phyloP scores from a whole-genome alignment of 2,113 vertebrate species.

The Tauraco erythrolophus region DNA sequence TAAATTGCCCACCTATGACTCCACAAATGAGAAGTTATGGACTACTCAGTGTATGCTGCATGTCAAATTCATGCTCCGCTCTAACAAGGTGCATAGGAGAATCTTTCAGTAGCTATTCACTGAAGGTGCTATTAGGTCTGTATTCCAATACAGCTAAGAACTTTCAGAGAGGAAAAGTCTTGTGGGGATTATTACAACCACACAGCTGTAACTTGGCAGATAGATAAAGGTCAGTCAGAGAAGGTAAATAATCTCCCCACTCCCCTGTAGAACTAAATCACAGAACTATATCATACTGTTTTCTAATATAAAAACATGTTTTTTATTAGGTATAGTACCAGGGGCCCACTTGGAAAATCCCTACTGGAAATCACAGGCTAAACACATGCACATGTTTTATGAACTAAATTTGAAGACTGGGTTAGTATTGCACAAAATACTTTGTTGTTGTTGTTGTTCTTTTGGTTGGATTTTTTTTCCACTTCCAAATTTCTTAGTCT shows the following conservation, averaged over 20 bases:
- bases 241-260: constrained; percentile 18
- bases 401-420: neutral
- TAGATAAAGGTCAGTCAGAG: constrained; percentile 31
- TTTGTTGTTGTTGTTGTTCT: neutral
- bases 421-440: neutral
- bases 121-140: neutral
- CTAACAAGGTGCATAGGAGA: neutral
- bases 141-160: neutral
- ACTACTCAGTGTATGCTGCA: neutral
- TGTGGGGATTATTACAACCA: neutral
- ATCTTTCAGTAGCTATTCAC: neutral
- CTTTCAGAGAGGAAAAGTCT: neutral
- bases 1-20: neutral
- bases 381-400: neutral
- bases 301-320: neutral
- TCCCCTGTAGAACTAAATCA: neutral
- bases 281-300: neutral
- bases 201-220: constrained; percentile 6
- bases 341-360: neutral
- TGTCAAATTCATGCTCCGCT: neutral
- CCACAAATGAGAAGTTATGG: neutral
- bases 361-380: neutral
- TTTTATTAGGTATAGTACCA: neutral
- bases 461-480: neutral
- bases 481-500: neutral